A percentile compares a stretch with the other conserved stretches of the same genome.
Evolutionary conservation across 2,113 vertebrate genomes (phyloP).

Genomic region (Anthoscopus minutus): DNA sequence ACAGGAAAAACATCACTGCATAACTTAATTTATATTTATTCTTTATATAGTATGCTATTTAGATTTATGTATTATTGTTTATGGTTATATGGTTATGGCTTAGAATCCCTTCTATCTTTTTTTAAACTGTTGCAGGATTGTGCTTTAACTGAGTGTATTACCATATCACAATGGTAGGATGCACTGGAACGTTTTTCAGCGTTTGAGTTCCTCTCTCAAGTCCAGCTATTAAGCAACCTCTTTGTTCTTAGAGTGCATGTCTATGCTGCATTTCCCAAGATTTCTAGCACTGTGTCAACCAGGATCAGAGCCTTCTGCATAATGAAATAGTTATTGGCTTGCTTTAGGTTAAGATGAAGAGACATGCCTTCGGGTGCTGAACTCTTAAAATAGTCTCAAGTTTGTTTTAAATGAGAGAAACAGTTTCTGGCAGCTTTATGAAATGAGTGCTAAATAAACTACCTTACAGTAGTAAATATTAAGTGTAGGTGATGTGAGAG

Average conservation of each 20-base stretch:
- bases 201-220: neutral
- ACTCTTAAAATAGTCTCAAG: neutral
- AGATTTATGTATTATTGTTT: neutral
- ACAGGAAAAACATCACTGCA: neutral
- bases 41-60: neutral
- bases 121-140: neutral
- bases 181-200: neutral
- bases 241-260: neutral
- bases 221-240: neutral
- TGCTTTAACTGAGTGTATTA: neutral
- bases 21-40: neutral
- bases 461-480: neutral
- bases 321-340: neutral
- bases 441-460: neutral
- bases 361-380: neutral
- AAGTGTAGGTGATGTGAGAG: neutral
- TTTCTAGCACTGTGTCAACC: neutral
- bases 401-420: neutral
- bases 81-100: neutral
- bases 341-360: neutral
- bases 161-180: neutral
- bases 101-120: neutral
- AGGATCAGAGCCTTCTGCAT: neutral
- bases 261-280: neutral
- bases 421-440: neutral